Conservation (phyloP, 2,888 invertebrate species). For the Isotomurus palustris region DNA sequence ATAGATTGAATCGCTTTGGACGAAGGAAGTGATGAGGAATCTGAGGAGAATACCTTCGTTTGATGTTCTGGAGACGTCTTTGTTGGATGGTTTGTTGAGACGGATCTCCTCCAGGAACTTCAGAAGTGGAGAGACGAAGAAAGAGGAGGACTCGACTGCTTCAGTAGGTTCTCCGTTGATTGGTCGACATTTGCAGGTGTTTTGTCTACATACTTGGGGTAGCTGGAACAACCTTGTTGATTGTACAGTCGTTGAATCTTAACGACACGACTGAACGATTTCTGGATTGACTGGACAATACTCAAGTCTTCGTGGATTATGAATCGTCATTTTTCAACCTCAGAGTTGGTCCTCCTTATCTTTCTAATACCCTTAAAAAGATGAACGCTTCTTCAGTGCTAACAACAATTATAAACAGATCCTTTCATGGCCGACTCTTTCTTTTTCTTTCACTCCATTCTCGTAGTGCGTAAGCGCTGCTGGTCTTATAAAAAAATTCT, state of each 20-base stretch:
- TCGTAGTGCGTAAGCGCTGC: no score
- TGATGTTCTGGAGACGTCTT: not conserved
- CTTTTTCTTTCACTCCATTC: no score
- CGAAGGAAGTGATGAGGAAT: slow-evolving; percentile 35
- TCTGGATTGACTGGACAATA: slow-evolving; percentile 31
- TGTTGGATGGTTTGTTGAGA: not conserved
- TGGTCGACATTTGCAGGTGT: slow-evolving; percentile 29
- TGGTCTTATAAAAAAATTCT: no score
- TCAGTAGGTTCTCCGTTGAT: slow-evolving; percentile 22
- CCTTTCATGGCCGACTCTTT: no score
- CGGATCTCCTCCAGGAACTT: not conserved
- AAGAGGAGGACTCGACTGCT: not conserved
- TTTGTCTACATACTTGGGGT: slow-evolving; percentile 31
- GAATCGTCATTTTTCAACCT: no score
- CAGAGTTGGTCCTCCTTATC: no score
- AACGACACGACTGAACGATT: slow-evolving; percentile 29
- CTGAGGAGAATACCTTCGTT: slow-evolving; percentile 23
- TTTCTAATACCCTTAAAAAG: no score
- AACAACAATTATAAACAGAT: no score
- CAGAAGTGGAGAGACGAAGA: not conserved
- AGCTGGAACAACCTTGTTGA: slow-evolving; percentile 23
- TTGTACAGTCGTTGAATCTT: slow-evolving; percentile 32
- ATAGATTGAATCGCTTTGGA: slow-evolving; percentile 32
- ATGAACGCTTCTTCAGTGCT: no score
- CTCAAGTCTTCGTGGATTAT: slow-evolving; percentile 31